Base-by-base conservation (phyloP, 2,797 vertebrate species). In the Nannoperca australis region DNA sequence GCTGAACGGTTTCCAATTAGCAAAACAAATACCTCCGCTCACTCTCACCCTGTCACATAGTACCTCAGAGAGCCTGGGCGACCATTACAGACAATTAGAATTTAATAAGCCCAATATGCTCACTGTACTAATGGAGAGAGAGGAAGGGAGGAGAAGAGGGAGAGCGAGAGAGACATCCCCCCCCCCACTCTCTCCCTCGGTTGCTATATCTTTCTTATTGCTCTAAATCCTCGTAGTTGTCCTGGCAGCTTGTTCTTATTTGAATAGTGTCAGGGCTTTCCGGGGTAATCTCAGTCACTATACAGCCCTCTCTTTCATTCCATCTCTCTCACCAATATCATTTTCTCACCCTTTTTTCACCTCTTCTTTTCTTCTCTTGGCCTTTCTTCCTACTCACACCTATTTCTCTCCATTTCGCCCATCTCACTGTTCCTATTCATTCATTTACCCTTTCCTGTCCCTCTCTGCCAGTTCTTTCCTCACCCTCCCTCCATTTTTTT, bases 81-180 rank as follows among this genome's bases (percentile, higher is more conserved):
- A 84, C 91, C 92, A 94, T 94, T 94, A 94, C 85, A 85, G 88
- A 92, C 93, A 91, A 95, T 95, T 95, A 94, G 91, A 93, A 93
- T 94, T 93, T 94, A 94, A 95, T 94, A 92, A 91, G 89, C 91
- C 87, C 91, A 94, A 93, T 94, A 94, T 94, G 93, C 90, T 91
- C 91, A 89, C 89, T 88, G 85, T 90, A 89, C 88, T 90, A 93
- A 94, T 94, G 83, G 84, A 84, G 86, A 79, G 82, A 75, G 90
- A 87, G 81, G 79, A 53, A 73, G 81, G 73, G 88, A 78, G 71
- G 80, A 3, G 60, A 76, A 76, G 53, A 56, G 56, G 73, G 75
- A 78, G 78, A 58, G 70, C 22, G 22, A 82, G 89, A 61, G 53
- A 93, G 51, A 85, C 83, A 64, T 75, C 73, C 51, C 76, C 42